phyloP scores from a whole-genome alignment of 2,888 invertebrate species.

The Ectobius pallidus region DNA sequence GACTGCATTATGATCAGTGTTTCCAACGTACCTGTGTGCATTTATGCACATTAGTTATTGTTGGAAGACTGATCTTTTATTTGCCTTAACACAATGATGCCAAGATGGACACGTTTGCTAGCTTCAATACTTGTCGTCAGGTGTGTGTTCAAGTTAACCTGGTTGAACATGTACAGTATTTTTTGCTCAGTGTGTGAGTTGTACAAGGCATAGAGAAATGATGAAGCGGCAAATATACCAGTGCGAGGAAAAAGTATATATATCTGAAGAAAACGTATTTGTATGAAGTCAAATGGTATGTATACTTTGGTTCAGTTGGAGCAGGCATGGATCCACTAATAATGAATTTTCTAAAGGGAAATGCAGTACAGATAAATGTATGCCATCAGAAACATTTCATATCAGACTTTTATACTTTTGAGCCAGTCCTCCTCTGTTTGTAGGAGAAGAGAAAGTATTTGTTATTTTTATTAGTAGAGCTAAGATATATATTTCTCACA shows the following conservation, averaged over 20 bases:
- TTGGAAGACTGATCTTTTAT: slow-evolving; percentile 1
- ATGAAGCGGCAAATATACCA: background rate
- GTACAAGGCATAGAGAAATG: background rate
- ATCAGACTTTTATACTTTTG: no score
- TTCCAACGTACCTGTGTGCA: background rate
- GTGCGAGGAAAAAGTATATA: background rate
- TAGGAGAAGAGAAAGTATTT: no score
- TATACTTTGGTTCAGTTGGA: background rate
- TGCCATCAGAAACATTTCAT: background rate
- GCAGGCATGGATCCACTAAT: background rate
- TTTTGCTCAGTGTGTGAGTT: slow-evolving; percentile 7
- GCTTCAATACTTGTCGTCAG: slow-evolving; percentile 1
- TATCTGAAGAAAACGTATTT: background rate
- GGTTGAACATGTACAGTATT: background rate
- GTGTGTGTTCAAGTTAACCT: slow-evolving; percentile 8
- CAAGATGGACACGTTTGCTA: background rate
- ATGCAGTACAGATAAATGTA: background rate
- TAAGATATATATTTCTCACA: no score
- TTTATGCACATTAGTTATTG: background rate
- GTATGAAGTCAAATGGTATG: background rate
- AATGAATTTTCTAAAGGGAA: slow-evolving; percentile 2
- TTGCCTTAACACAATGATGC: slow-evolving; percentile 20
- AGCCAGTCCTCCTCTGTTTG: no score
- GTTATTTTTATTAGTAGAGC: no score
- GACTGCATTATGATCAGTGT: background rate